Percentiles rank a stretch among this genome's conserved stretches.
Conservation (phyloP, 2,113 vertebrate species). For the Cololabis saira region DNA sequence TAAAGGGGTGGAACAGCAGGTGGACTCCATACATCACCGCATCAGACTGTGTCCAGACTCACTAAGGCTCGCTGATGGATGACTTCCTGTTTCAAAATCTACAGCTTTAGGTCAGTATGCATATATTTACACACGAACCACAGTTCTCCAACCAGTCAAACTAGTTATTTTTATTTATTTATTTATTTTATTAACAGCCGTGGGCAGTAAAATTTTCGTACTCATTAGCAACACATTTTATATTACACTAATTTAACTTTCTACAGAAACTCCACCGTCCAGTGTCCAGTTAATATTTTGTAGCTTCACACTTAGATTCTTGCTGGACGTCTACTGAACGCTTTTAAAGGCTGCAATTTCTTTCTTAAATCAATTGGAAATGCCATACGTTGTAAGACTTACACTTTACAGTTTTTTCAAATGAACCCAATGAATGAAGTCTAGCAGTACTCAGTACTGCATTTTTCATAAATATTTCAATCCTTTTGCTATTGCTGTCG, state of each 20-base stretch:
- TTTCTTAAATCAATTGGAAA: too few species aligned
- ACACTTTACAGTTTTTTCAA: too few species aligned
- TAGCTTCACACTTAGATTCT: background rate
- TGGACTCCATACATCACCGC: constrained; percentile 48
- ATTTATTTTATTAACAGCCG: too few species aligned
- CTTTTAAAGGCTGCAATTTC: too few species aligned
- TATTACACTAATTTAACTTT: background rate
- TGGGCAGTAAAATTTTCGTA: background rate
- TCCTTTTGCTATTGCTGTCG: too few species aligned
- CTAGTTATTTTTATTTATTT: background rate
- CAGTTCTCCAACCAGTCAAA: background rate
- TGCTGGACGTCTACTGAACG: too few species aligned
- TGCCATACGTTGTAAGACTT: too few species aligned
- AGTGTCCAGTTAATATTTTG: background rate
- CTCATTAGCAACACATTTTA: background rate
- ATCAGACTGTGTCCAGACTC: constrained; percentile 22
- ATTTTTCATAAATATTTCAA: too few species aligned
- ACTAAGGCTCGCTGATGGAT: constrained; percentile 54
- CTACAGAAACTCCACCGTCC: background rate
- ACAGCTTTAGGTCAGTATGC: constrained; percentile 34
- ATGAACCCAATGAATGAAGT: too few species aligned
- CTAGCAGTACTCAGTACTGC: too few species aligned
- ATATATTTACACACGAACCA: background rate
- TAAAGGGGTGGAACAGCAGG: constrained; percentile 25
- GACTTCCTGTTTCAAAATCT: constrained; percentile 31